Evolutionary conservation across 1,140 invertebrate species (phyloP).

Genomic region (Parapsyche elsis): DNA sequence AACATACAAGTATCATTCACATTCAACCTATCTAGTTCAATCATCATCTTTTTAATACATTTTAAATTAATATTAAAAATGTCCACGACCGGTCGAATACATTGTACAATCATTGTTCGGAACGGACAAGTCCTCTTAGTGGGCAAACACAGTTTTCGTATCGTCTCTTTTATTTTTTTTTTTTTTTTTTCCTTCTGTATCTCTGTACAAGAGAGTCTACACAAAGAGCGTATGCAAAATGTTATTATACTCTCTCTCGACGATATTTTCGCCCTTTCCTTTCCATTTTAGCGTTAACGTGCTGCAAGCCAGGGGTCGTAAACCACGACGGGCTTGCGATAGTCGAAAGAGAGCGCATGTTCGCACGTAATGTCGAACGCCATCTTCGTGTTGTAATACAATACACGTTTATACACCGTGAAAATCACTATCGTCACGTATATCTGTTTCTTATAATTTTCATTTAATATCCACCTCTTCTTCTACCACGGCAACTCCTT

Average conservation of each 20-base stretch:
- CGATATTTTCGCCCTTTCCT: constrained; percentile 41
- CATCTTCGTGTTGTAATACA: background rate
- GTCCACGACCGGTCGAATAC: background rate
- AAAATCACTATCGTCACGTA: constrained; percentile 25
- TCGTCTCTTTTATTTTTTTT: background rate
- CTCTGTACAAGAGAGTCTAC: background rate
- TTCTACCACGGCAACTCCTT: no score
- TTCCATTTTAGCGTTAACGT: constrained; percentile 45
- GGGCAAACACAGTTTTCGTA: background rate
- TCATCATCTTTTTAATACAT: no score
- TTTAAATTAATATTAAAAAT: background rate
- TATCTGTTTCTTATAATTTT: constrained; percentile 17
- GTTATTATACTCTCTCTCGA: constrained; percentile 41
- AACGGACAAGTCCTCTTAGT: constrained; percentile 21
- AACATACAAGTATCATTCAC: no score
- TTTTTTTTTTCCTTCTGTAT: background rate
- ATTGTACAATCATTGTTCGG: background rate
- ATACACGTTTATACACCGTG: background rate
- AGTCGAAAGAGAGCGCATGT: constrained; percentile 15
- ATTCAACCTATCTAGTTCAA: no score
- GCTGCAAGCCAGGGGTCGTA: constrained; percentile 38
- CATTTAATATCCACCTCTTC: background rate
- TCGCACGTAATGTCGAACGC: constrained; percentile 18
- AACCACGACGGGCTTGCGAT: constrained; percentile 6
- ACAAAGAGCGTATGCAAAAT: constrained; percentile 45